Conservation (phyloP, 2,888 invertebrate genomes). For the Leuctra nigra region DNA sequence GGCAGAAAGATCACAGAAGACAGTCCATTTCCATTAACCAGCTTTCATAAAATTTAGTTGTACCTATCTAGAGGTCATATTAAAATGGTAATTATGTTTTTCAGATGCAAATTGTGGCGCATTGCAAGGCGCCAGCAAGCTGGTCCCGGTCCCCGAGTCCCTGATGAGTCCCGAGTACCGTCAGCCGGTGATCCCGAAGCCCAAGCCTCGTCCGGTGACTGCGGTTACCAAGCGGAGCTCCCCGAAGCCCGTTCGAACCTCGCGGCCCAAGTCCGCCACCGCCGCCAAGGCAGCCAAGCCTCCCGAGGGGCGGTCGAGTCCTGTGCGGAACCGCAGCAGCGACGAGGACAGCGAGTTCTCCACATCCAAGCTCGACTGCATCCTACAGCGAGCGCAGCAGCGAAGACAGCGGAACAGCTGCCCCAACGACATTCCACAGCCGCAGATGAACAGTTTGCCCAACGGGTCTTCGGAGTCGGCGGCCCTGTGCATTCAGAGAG, state of each 20-base stretch:
- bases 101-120: constrained; percentile 34
- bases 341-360: constrained; percentile 63
- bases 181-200: constrained; percentile 2
- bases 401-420: constrained; percentile 36
- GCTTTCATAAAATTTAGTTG: no score
- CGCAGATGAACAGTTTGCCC: neutral
- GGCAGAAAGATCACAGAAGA: no score
- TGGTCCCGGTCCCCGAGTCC: constrained; percentile 82
- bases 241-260: constrained; percentile 19
- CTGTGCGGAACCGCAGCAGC: constrained; percentile 21
- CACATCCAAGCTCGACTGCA: constrained; percentile 58
- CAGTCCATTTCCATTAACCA: no score
- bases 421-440: neutral
- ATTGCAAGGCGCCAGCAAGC: constrained; percentile 74
- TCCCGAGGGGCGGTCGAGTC: constrained; percentile 10
- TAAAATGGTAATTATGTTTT: no score
- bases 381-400: constrained; percentile 52
- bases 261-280: constrained; percentile 8
- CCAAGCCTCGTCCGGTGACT: constrained; percentile 17
- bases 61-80: no score
- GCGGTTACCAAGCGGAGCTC: constrained; percentile 14
- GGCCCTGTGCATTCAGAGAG: constrained; percentile 75
- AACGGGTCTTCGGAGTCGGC: constrained; percentile 38
- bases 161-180: constrained; percentile 77
- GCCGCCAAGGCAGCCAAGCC: constrained; percentile 6